Conservation (phyloP, 2,113 vertebrate genomes). For the Lethenteron camtschaticum region DNA sequence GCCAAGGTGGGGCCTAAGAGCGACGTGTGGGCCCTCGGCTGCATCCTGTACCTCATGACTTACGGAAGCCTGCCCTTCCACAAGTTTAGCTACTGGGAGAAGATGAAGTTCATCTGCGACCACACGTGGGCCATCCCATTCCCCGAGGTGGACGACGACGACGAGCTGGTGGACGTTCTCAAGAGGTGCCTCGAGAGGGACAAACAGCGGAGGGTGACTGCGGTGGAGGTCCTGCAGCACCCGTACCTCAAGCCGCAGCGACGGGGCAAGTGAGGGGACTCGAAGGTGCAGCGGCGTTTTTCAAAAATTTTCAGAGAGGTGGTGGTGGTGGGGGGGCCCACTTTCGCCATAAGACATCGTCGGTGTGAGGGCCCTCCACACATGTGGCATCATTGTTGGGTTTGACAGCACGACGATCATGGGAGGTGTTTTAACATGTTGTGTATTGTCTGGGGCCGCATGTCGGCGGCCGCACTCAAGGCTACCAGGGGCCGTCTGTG, state of each 20-base stretch:
- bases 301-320: no score
- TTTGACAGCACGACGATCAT: no score
- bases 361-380: no score
- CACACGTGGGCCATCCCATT: neutral
- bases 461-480: no score
- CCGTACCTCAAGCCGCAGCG: neutral
- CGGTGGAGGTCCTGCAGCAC: neutral
- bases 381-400: no score
- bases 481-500: no score
- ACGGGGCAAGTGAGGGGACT: no score
- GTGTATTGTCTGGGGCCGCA: no score
- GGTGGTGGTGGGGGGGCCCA: no score
- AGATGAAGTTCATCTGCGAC: neutral
- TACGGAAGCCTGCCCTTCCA: neutral
- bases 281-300: no score
- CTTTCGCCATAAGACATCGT: no score
- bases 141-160: neutral
- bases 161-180: neutral
- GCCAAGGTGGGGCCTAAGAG: neutral
- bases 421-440: no score
- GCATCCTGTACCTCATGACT: conserved; percentile 4
- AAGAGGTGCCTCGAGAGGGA: neutral
- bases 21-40: conserved; percentile 2
- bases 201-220: neutral
- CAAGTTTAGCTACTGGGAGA: neutral